Percentiles rank a stretch among this genome's conserved stretches.
Evolutionary conservation across 2,113 vertebrate genomes (phyloP).

Genomic region (Alligator mississippiensis): DNA sequence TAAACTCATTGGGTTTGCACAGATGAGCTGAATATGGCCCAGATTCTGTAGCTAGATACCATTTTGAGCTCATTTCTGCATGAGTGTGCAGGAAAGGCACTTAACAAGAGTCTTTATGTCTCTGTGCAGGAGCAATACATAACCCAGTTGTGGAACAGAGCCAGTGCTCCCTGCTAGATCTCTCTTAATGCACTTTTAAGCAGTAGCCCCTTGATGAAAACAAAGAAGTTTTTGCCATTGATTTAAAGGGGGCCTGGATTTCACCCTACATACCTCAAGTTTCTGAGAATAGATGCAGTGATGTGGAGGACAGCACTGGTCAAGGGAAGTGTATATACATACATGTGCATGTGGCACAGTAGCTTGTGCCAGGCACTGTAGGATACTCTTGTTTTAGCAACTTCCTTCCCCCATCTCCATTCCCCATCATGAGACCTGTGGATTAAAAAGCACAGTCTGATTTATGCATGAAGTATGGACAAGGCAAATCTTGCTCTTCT

Average conservation of each 20-base stretch:
- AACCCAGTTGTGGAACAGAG: background rate
- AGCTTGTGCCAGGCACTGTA: too few species aligned
- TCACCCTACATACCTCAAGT: background rate
- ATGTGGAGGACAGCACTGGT: background rate
- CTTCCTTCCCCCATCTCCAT: background rate
- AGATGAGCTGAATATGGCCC: background rate
- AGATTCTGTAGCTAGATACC: background rate
- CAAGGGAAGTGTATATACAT: background rate
- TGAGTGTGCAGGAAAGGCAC: fast-evolving
- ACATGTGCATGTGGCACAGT: too few species aligned
- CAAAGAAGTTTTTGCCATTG: background rate
- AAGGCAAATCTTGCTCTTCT: background rate
- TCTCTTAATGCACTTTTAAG: background rate
- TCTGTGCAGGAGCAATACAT: fast-evolving
- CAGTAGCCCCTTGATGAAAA: background rate
- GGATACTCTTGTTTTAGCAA: background rate
- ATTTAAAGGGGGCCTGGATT: background rate
- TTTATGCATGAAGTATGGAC: background rate
- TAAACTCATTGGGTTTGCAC: fast-evolving
- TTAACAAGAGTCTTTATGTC: background rate
- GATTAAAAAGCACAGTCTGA: background rate
- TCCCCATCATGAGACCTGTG: background rate
- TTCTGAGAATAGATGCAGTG: background rate
- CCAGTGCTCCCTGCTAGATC: background rate
- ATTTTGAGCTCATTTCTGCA: fast-evolving